Evolutionary conservation across 2,888 invertebrate species (phyloP).

Genomic region (Eupithecia centaureata): DNA sequence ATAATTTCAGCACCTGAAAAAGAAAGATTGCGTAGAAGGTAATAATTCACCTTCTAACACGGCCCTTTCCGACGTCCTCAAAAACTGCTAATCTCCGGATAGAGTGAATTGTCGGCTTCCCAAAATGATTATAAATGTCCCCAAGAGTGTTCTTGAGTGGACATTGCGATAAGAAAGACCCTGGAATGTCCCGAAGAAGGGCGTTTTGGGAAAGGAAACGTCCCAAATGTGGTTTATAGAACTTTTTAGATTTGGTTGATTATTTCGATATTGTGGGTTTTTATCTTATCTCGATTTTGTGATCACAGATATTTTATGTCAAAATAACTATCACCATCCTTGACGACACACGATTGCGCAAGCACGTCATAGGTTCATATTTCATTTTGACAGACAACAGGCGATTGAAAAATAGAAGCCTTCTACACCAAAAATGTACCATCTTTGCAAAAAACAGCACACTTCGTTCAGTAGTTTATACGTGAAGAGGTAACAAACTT

Average conservation of each 20-base stretch:
- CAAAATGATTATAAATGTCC: constrained; percentile 27
- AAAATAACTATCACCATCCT: too few relatives aligned
- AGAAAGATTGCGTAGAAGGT: constrained; percentile 5
- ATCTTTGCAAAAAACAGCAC: too few relatives aligned
- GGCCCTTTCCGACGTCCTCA: constrained; percentile 4
- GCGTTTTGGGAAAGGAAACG: not conserved
- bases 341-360: too few relatives aligned
- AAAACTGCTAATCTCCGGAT: constrained; percentile 12
- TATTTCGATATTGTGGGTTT: not conserved
- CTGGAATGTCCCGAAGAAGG: constrained; percentile 4
- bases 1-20: not conserved
- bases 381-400: too few relatives aligned
- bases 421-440: too few relatives aligned
- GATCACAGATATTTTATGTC: too few relatives aligned
- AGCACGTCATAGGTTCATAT: too few relatives aligned
- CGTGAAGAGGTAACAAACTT: too few relatives aligned
- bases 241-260: not conserved
- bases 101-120: constrained; percentile 11
- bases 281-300: too few relatives aligned
- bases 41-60: not conserved
- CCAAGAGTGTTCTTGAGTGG: constrained; percentile 23
- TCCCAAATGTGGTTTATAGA: not conserved
- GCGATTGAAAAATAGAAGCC: too few relatives aligned
- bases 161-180: constrained; percentile 27
- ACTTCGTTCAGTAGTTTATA: too few relatives aligned